Percentiles rank a stretch among this genome's conserved stretches.
Conservation (phyloP, 1,140 invertebrate genomes). For the Drosophila navojoa region DNA sequence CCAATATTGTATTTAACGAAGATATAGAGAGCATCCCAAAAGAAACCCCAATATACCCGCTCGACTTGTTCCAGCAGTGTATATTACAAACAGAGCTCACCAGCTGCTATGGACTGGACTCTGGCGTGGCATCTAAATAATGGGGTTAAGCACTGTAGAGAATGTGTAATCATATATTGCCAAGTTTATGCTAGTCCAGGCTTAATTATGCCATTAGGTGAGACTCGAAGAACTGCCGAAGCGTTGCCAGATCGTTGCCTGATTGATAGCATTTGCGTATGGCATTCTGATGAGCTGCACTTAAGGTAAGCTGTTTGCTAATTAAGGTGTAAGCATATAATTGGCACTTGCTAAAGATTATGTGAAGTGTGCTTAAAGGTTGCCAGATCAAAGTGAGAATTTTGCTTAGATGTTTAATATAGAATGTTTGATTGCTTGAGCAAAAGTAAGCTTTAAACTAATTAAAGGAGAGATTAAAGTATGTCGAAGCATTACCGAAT, state of each 20-base stretch:
- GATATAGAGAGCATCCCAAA: too few species aligned
- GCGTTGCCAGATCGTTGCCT: slow-evolving; percentile 2
- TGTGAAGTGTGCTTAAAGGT: background rate
- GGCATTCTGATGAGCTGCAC: background rate
- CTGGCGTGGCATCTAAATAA: background rate
- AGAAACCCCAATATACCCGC: background rate
- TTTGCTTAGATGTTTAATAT: too few species aligned
- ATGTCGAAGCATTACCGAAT: background rate
- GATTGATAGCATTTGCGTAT: background rate
- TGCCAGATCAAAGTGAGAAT: background rate
- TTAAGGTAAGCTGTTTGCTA: background rate
- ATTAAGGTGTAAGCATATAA: background rate
- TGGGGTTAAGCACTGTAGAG: background rate
- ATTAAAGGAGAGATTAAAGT: too few species aligned
- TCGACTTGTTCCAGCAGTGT: background rate
- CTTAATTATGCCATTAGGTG: background rate
- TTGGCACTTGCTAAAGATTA: background rate
- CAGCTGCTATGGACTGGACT: slow-evolving; percentile 6
- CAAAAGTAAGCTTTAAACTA: too few species aligned
- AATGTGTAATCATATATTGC: slow-evolving; percentile 6
- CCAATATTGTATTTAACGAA: too few species aligned
- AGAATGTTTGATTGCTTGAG: too few species aligned
- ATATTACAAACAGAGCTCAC: background rate
- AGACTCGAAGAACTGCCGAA: background rate
- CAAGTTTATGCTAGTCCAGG: slow-evolving; percentile 1